A percentile compares a stretch with the other conserved stretches of the same genome.
Conservation (phyloP, 35 echinoderm and acorn worm genomes). For the Hemicentrotus pulcherrimus region DNA sequence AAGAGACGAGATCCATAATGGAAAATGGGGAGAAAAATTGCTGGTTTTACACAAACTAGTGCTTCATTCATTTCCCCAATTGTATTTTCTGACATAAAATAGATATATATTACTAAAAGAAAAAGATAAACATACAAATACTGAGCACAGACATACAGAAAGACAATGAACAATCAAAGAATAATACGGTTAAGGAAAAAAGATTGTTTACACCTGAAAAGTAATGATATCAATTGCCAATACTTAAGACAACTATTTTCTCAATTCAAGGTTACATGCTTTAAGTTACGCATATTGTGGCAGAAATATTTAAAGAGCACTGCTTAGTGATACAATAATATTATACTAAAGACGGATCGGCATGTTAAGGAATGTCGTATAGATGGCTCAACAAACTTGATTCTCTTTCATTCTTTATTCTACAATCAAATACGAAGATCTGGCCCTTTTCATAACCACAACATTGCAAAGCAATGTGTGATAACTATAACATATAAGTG, state of each 20-base stretch:
- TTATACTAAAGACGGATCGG: not conserved
- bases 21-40: no score
- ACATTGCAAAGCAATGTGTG: not conserved
- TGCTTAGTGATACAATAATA: not conserved
- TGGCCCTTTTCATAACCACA: not conserved
- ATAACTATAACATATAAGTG: not conserved
- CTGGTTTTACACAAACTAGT: no score
- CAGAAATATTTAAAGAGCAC: not conserved
- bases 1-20: no score
- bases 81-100: not conserved
- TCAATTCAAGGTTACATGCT: not conserved
- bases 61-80: not conserved
- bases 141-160: not conserved
- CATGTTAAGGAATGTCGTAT: not conserved
- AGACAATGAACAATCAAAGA: not conserved
- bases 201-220: not conserved
- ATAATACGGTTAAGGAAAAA: not conserved
- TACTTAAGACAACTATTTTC: not conserved
- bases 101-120: not conserved
- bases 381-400: not conserved
- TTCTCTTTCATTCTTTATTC: not conserved
- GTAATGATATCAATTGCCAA: not conserved
- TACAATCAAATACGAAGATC: not conserved
- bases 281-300: not conserved
- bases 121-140: not conserved